These are phyloP conservation scores for Echinometra lucunter DNA, from an alignment of 53 echinoderm and acorn worm species.

Conservation along the genomic window DNA sequence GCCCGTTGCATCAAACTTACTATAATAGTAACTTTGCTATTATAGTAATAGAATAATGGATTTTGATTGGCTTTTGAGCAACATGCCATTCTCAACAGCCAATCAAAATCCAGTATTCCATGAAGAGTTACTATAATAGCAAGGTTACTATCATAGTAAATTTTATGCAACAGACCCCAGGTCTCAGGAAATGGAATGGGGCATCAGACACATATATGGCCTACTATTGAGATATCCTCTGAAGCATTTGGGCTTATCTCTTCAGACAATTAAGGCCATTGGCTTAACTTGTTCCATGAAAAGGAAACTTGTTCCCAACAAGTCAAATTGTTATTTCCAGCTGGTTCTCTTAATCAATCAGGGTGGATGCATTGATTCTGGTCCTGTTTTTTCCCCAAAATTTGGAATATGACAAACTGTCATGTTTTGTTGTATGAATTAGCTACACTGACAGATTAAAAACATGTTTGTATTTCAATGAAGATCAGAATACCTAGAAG, in stretches of 20 bases:
- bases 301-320: background rate
- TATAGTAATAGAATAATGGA: no score
- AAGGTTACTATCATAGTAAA: no score
- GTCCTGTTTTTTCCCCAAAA: background rate
- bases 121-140: no score
- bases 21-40: no score
- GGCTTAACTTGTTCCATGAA: background rate
- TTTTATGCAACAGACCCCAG: no score
- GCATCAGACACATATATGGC: slow-evolving; percentile 6
- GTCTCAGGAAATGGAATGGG: background rate
- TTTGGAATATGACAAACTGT: background rate
- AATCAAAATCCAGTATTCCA: no score
- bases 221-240: background rate
- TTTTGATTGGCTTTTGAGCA: no score
- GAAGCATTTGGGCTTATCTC: background rate
- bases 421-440: background rate
- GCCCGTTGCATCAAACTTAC: no score
- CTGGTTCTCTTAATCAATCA: background rate
- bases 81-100: no score
- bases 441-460: background rate
- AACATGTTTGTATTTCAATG: background rate
- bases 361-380: background rate
- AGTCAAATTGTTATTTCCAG: background rate
- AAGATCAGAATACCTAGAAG: background rate
- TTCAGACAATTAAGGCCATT: background rate